Base-by-base conservation (phyloP, 1,140 invertebrate genomes). In the Drosophila arizonae region DNA sequence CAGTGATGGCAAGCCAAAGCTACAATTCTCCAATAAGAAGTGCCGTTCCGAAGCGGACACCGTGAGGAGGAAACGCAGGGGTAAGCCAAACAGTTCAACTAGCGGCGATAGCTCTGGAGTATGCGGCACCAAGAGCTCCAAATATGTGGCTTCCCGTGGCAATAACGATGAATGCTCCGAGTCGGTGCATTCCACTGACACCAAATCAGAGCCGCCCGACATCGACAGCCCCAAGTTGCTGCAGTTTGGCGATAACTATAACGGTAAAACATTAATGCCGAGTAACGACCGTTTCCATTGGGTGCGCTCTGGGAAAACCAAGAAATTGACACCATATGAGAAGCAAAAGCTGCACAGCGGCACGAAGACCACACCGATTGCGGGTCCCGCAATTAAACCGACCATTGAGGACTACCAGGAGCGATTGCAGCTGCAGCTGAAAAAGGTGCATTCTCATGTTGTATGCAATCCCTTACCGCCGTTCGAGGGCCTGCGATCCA, bases 221-320 rank as follows among this genome's bases (percentile, higher is more conserved):
- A 15, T 17, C 43, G 36, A 13, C 11, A 39, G 10, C 3, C 6
- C 0, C 36, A 39, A 39, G 4, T 11, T 4, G 10, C 2, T 39
- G 9, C 10, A 11, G 11, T 3, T 13, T 39, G 36, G 10, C 36
- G 9, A 39, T 39, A 3, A 0, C 36, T 39, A 8, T 39, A 39
- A 39, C 11, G 3, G 3, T 13, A 39, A 13, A 39, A 3, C 36
- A 11, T 39, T 45, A 28, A 10, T 15, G 0, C 6, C 21, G 24
- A 9, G 33, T 0, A 52, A 13, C 17, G 39, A 9, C 1, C 39
- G 24, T 17, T 64, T 56, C 9, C 36, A 39, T 10, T 64, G 60
- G 43, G 43, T 71, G 5, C 68, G 61, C 5, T 30, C 43, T 24
- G 68, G 61, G 6, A 46, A 9, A n/a, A 6, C 6, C 43, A 45